Percentiles rank a stretch among this genome's conserved stretches.
Evolutionary conservation across 2,888 invertebrate genomes (phyloP).

Genomic region (Apotomis turbidana): DNA sequence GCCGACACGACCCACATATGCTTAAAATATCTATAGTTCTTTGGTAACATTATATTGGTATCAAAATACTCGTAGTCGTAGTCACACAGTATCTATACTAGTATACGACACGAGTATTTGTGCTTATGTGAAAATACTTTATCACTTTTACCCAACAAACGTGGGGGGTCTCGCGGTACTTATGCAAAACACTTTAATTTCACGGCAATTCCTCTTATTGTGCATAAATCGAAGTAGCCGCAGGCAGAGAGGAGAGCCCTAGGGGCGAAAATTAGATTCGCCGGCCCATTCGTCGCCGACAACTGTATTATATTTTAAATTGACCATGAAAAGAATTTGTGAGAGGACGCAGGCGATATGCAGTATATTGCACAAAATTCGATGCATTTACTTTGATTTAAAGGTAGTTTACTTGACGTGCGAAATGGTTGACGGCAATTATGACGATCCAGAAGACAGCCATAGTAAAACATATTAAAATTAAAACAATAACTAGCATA

Average conservation of each 20-base stretch:
- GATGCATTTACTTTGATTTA: neutral
- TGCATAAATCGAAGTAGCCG: conserved; percentile 42
- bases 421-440: no score
- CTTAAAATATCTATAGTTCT: no score
- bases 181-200: conserved; percentile 27
- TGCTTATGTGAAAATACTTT: no score
- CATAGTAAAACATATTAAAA: no score
- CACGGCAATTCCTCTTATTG: conserved; percentile 23
- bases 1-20: no score
- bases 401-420: no score
- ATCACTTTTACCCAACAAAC: neutral
- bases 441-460: no score
- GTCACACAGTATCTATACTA: no score
- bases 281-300: conserved; percentile 67
- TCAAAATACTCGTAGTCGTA: no score
- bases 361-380: conserved; percentile 41
- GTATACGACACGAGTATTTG: no score
- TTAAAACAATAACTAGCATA: no score
- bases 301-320: conserved; percentile 80
- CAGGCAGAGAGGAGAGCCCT: conserved; percentile 47
- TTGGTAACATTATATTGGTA: no score
- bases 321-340: conserved; percentile 77
- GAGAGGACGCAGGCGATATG: conserved; percentile 50
- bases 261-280: conserved; percentile 74
- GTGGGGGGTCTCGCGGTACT: conserved; percentile 1